A percentile compares a stretch with the other conserved stretches of the same genome.
Conservation (phyloP, 2,113 vertebrate genomes). For the Scolopax mira region DNA sequence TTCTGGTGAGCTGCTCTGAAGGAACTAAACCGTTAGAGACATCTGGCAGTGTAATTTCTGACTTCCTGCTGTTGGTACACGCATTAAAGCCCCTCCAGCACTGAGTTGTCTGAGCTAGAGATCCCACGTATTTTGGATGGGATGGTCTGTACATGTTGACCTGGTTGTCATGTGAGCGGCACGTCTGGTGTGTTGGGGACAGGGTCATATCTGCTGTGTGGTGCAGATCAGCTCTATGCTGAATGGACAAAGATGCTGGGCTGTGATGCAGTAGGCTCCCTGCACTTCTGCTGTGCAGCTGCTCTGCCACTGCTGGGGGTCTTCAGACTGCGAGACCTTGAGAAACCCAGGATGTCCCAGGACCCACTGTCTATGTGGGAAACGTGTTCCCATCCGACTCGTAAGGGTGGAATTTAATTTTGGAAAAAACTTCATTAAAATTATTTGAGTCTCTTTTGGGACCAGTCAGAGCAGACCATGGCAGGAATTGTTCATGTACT, state of each 20-base stretch:
- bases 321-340: fast-evolving
- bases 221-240: background rate
- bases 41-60: background rate
- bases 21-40: background rate
- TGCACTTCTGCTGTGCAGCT: background rate
- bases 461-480: background rate
- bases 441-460: background rate
- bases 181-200: fast-evolving
- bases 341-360: background rate
- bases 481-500: background rate
- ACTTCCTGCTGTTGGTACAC: background rate
- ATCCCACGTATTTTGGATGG: fast-evolving
- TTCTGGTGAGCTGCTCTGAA: background rate
- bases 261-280: fast-evolving
- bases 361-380: background rate
- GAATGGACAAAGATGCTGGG: background rate
- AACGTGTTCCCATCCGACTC: background rate
- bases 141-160: fast-evolving
- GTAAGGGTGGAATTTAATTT: background rate
- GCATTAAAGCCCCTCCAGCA: background rate
- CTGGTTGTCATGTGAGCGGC: fast-evolving
- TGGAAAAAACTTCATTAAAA: background rate
- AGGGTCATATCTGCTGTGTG: fast-evolving
- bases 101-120: fast-evolving
- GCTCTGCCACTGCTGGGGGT: background rate